Conservation (phyloP, 2,888 invertebrate species). For the Eilema sororculum region DNA sequence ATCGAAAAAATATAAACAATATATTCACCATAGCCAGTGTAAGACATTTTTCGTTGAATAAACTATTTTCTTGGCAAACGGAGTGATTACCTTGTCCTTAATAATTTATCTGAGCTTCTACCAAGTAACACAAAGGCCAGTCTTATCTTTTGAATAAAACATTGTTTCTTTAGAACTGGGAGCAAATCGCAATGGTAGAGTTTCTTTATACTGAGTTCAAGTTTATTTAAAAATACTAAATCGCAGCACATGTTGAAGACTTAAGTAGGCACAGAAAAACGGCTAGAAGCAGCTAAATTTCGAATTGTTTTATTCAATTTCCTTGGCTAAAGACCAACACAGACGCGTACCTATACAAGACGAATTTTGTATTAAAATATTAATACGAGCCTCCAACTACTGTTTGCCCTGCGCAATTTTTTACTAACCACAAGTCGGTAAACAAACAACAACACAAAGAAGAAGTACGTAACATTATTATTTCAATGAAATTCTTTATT, state of each 20-base stretch:
- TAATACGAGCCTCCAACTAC: conserved; percentile 14
- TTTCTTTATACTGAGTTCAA: conserved; percentile 58
- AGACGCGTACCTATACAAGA: background rate
- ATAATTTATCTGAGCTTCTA: conserved; percentile 79
- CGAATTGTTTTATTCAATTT: background rate
- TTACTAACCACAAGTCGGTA: conserved; percentile 12
- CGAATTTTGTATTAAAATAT: conserved; percentile 20
- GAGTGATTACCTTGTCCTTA: conserved; percentile 79
- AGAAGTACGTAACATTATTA: conserved; percentile 16
- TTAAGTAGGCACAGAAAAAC: conserved; percentile 2
- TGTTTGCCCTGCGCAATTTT: conserved; percentile 15
- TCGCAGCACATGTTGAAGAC: conserved; percentile 27
- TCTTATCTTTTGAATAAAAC: conserved; percentile 80
- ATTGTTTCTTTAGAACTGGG: conserved; percentile 69
- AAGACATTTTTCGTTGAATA: conserved; percentile 68
- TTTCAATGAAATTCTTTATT: conserved; percentile 23
- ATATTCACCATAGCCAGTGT: conserved; percentile 63
- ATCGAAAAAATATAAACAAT: conserved; percentile 59
- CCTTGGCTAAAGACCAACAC: conserved; percentile 7
- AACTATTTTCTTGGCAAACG: conserved; percentile 71
- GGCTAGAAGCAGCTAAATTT: background rate
- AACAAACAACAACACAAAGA: conserved; percentile 16
- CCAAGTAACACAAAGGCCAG: conserved; percentile 78
- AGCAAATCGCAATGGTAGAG: conserved; percentile 65
- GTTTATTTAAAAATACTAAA: conserved; percentile 34